Base-by-base conservation (phyloP, 2,888 invertebrate genomes). In the Aleiodes alternator region DNA sequence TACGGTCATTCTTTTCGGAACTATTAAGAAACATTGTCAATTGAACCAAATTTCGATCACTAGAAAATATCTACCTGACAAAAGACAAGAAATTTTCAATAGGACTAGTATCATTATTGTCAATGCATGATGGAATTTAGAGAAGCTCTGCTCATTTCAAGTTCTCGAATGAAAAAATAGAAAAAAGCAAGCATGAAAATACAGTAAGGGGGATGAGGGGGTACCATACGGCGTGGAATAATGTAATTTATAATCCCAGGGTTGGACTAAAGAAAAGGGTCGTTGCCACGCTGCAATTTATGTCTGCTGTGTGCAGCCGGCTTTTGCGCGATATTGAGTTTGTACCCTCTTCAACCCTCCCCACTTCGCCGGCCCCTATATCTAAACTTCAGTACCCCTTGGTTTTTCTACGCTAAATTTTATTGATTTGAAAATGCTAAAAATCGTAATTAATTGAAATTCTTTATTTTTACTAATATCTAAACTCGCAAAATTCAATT, bases 271-370 rank as follows among this genome's bases (percentile, higher is more conserved):
- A 80, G 74, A 81, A 81, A 80, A 80, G 78, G 81, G 80, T 79
- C 81, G 81, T 80, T 80, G 80, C 73, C 77, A 80, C 77, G 78
- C 75, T 80, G 80, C 79, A 81, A 81, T 80, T 81, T 80, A 81
- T 81, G 76, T 77, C 76, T 77, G 79, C 69, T 71, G 66, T 57
- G 75, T 76, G 77, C 81, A 81, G 79, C 81, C 80, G 80, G 81
- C 80, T 76, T 78, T 69, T 61, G 68, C 76, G 64, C 76, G 74
- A 76, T 77, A 78, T 78, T 72, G 69, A 72, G 56, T 76, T 76
- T 74, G 71, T 53, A 64, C 73, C 56, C 70, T 69, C 57, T 23
- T 23, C 57, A 16, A 9, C 66, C 29, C 55, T 53, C 50, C 48
- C 23, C 14, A 23, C 34, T 57, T 69, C 66, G 38, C 61, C 23